Base-by-base conservation (phyloP, 2,113 vertebrate genomes). In the Ivindomyrus marchei region DNA sequence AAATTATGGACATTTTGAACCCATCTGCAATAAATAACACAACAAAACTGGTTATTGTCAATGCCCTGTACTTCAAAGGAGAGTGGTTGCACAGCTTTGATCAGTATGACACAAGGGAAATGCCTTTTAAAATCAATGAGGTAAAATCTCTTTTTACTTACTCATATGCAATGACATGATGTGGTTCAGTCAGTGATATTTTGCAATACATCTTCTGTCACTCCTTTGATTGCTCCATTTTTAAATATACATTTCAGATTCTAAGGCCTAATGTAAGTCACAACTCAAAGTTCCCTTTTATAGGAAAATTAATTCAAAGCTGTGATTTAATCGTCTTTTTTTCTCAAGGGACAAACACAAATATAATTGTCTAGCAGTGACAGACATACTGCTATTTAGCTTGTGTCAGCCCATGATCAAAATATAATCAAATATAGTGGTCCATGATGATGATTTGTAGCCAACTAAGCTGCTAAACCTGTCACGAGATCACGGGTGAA, bases 1-100 rank as follows among this genome's bases (percentile, higher is more conserved):
- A 99, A 95, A 99, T 99, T 90, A 95, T 94, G 3, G 91, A 98
- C 46, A 93, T 99, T 31, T 92, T 99, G 80, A 92, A 96, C 90
- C 47, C 93, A 49, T 97, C 96, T 31, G 91, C 93, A 45, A 93
- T 98, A 83, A 90, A 91, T 10, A 7, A 3, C 6, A 92, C 83
- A 86, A 98, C 97, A 1, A 95, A 91, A 90, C 90, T 99, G 0
- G 95, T 97, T 77, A 91, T 99, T 49, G 97, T 99, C 90, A 98
- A 98, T 0, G 98, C 98, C 87, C 95, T 99, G 92, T 99, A 98
- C 94, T 99, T 99, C 93, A 99, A 98, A 92, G 98, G 97, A 0
- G 95, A 93, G 42, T 99, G 98, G 98, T 93, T 90, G 92, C 91
- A 96, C 21, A 92, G 92, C 62, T 99, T 99, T 91, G 4, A 93